Evolutionary conservation across 2,113 vertebrate genomes (phyloP), one percentile per base, ranked within the genome.

Genomic region (Sylvicapra grimmia): DNA sequence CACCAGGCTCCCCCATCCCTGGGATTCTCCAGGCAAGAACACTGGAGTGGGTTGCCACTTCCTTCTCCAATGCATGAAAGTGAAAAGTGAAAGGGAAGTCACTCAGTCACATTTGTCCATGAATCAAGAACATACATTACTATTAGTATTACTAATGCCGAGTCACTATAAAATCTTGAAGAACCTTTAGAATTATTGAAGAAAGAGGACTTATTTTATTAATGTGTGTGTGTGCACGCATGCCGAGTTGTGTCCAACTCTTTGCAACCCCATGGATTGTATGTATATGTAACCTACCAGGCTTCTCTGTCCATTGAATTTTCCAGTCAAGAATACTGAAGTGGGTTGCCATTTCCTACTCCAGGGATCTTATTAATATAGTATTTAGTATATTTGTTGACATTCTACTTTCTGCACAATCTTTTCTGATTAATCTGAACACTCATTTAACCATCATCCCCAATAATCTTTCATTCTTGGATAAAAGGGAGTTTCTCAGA

Each of bases 401-500:
- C 58, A 90, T 93, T 87, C 25, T 93, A 33, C 36, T 85, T 92
- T 90, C 65, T 65, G 8, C 10, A 77, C 18, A 77, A 0, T 87
- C 89, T 93, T 95, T 83, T 93, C 31, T 80, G 13, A 89, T 75
- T 97, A 95, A 83, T 95, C 47, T 87, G 33, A 95, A 75, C 51
- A 49, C 86, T 82, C n/a, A 27, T 4, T 33, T 93, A 80, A 49
- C 31, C 58, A 44, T 87, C 92, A 82, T 89, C 40, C 53, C 49
- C 56, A 68, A 1, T 89, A 94, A 82, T 56, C 75, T 96, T 96
- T 95, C 88, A 86, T 72, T 94, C 86, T 83, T 96, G 33, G 31
- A 53, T 90, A 92, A 96, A 93, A 89, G 19, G 4, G 23, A 75
- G 12, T 95, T 84, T 84, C 54, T 87, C 85, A 65, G 56, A 94